Base-by-base conservation (phyloP, 1,140 invertebrate genomes). In the Diachasmimorpha longicaudata region DNA sequence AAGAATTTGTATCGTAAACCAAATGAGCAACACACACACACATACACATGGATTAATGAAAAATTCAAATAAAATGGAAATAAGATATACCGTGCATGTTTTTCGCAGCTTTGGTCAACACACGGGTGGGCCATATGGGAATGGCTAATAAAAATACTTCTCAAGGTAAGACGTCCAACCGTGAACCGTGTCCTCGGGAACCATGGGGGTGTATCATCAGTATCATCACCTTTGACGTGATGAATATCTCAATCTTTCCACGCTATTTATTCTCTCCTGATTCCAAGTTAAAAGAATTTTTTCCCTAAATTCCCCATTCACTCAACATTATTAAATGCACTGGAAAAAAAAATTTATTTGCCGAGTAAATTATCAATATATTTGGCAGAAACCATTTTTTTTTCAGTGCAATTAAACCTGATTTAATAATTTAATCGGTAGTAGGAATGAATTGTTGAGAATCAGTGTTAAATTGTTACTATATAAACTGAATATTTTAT, bases 21-120 rank as follows among this genome's bases (percentile, higher is more conserved):
- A 52, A 16, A 36, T 19, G 46, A 74, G 58, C 14, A 16, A 42
- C 4, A 44, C 13, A 52, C 37, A 58, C 21, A 39, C 25, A 19
- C 21, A 52, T 21, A 58, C 21, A 39, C 25, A 19, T n/a, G 21
- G 46, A 16, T 72, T 36, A 42, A 70, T 72, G 36, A 48, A 70
- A 52, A 25, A 68, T 68, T 58, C 44, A 75, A 68, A 68, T 75
- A 69, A 68, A 55, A 55, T 75, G 70, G 70, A 75, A 75, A 70
- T 75, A 75, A 75, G 74, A 69, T 69, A 68, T 75, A 75, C 74
- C 74, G 74, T 70, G 69, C 74, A 52, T 68, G 74, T 75, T 52
- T 75, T 52, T 58, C 67, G 72, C 72, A 74, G 63, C 72, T 63
- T 63, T 63, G 58, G 58, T 13, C 58, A 63, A 63, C 58, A 63